These are phyloP conservation scores for Xylota sylvarum DNA, from an alignment of 2,888 invertebrate genomes.

Conservation along the genomic window DNA sequence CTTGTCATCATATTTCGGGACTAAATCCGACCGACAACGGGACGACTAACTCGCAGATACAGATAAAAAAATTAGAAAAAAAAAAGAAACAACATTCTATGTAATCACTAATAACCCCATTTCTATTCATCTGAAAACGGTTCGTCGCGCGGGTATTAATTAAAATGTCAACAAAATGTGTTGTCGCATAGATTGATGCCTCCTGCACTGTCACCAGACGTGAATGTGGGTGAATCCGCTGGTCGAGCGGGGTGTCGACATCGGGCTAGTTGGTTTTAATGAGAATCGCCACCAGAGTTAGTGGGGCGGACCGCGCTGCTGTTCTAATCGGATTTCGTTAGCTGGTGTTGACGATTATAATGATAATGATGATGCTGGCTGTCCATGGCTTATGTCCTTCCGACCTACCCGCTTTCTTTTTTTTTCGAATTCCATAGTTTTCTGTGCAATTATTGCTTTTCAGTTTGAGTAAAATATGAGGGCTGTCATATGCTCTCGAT, in stretches of 20 bases:
- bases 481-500: constrained; percentile 69
- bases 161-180: constrained; percentile 80
- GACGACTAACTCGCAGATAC: background rate
- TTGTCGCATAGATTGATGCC: constrained; percentile 75
- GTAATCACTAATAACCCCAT: constrained; percentile 59
- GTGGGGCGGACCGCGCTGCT: constrained; percentile 58
- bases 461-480: constrained; percentile 63
- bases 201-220: constrained; percentile 43
- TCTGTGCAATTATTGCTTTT: constrained; percentile 53
- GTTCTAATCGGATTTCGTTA: constrained; percentile 74
- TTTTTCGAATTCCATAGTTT: constrained; percentile 39
- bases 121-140: constrained; percentile 54
- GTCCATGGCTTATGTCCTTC: constrained; percentile 29
- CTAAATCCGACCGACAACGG: constrained; percentile 34
- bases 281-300: constrained; percentile 62
- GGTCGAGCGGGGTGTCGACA: constrained; percentile 27
- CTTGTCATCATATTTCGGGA: constrained; percentile 61
- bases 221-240: constrained; percentile 45
- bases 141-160: constrained; percentile 78
- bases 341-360: constrained; percentile 49
- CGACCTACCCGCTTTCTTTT: constrained; percentile 62
- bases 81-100: constrained; percentile 39
- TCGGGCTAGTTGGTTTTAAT: constrained; percentile 64
- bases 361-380: constrained; percentile 73
- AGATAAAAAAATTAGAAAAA: constrained; percentile 20